Percentiles rank a stretch among this genome's conserved stretches.
These are phyloP conservation scores for Halictus quadricinctus DNA, from an alignment of 2,888 invertebrate genomes.

Conservation along the genomic window DNA sequence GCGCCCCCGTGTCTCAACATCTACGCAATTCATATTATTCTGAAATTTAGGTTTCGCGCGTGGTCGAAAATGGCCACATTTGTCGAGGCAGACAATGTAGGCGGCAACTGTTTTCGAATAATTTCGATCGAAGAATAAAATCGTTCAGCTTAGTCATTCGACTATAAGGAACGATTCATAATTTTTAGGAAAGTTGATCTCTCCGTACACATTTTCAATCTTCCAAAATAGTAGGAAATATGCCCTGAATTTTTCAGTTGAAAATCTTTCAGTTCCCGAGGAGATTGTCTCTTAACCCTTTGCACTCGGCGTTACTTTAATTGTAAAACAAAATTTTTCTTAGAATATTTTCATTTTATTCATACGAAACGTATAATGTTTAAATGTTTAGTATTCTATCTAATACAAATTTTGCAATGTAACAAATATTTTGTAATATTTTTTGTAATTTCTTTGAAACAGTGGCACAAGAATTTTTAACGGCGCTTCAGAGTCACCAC, in stretches of 20 bases:
- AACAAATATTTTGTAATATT: too few relatives aligned
- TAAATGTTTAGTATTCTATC: too few relatives aligned
- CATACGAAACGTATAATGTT: too few relatives aligned
- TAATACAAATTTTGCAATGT: too few relatives aligned
- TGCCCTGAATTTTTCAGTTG: rapidly evolving
- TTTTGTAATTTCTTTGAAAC: too few relatives aligned
- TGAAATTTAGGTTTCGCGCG: not conserved
- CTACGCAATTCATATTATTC: not conserved
- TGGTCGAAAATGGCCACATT: not conserved
- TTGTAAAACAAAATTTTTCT: too few relatives aligned
- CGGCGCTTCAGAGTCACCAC: too few relatives aligned
- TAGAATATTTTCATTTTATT: too few relatives aligned
- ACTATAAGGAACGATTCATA: not conserved
- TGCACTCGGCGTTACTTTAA: too few relatives aligned
- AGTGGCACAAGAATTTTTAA: too few relatives aligned
- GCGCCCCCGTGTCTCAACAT: not conserved
- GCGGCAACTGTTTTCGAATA: not conserved
- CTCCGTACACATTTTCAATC: not conserved
- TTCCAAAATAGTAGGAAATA: not conserved
- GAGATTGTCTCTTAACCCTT: too few relatives aligned
- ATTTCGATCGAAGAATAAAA: not conserved
- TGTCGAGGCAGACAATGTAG: not conserved
- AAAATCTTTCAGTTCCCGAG: too few relatives aligned
- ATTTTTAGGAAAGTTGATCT: not conserved
- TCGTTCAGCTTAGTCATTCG: not conserved